A percentile compares a stretch with the other conserved stretches of the same genome.
Conservation (phyloP, 2,797 vertebrate genomes). For the Acridotheres tristis region DNA sequence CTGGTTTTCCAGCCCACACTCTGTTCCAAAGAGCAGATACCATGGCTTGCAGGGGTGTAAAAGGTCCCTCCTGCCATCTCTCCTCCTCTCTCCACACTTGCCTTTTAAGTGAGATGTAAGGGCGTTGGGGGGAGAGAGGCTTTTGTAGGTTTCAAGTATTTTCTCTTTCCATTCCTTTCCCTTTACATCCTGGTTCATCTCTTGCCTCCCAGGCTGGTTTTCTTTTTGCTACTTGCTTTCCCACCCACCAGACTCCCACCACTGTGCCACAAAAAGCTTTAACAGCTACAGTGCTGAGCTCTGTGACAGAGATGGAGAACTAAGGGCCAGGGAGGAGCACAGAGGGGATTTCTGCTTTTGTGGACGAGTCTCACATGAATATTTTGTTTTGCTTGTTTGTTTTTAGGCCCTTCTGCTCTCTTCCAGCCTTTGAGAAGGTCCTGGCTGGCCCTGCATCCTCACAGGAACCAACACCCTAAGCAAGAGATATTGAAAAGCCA, state of each 20-base stretch:
- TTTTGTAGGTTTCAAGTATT: not conserved
- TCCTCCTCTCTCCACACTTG: not conserved
- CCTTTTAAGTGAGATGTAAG: not conserved
- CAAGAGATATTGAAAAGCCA: not conserved
- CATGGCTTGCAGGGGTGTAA: not conserved
- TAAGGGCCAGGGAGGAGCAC: not conserved
- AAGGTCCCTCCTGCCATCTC: not conserved
- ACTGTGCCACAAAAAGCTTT: slow-evolving; percentile 64
- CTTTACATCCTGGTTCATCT: slow-evolving; percentile 39
- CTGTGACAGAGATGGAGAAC: slow-evolving; percentile 1
- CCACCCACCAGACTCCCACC: slow-evolving; percentile 72
- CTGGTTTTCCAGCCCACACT: not conserved
- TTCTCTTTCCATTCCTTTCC: not conserved
- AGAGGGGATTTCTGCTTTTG: slow-evolving; percentile 13
- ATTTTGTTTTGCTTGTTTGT: slow-evolving; percentile 11
- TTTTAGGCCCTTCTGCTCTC: slow-evolving; percentile 23
- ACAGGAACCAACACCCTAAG: not conserved
- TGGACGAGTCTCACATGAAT: not conserved
- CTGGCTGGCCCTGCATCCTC: not conserved
- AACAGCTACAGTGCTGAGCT: slow-evolving; percentile 33
- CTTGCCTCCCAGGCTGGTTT: slow-evolving; percentile 39
- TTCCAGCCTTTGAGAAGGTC: slow-evolving; percentile 14
- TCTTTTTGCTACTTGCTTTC: slow-evolving; percentile 51
- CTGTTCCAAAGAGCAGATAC: not conserved
- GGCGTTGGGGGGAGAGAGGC: not conserved